Evolutionary conservation across 2,797 vertebrate genomes (phyloP), one percentile per base, ranked within the genome.

Genomic region (Acanthornis magna): DNA sequence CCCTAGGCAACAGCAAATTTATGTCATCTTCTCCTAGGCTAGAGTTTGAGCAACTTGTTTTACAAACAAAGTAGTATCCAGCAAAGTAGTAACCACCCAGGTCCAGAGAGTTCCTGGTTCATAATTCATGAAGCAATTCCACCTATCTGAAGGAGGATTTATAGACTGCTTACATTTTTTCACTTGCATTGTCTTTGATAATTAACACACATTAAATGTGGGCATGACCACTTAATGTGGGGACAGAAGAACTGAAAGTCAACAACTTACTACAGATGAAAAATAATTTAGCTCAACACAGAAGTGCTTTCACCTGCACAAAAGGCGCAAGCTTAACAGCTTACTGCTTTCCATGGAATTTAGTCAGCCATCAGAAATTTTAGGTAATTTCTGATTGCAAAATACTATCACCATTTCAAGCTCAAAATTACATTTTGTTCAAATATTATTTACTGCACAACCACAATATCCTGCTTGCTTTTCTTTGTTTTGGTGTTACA

Each of bases 31-130:
- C 85, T 95, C 85, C 77, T 65, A 77, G 72, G 73, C 47, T 76
- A 78, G 6, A 62, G 63, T 83, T 54, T 92, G 82, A 83, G 83
- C 60, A 85, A 77, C 66, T 66, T 3, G 8, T 72, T 95, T 91
- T 93, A 96, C 60, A 88, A 93, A 95, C 75, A 42, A 47, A 93
- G 58, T 34, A 95, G 85, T 45, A 84, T 80, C 34, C 65, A 88
- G 42, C 81, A 81, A 93, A 89, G 57, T 10, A 77, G 89, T 83
- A 97, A 96, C 54, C 77, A 93, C 88, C 51, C 58, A 78, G 50
- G 92, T 96, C 93, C 96, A 94, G 54, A 5, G 73, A 96, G 93
- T 95, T 97, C 95, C 94, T 95, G 86, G 88, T 77, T 51, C 9
- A 1, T 67, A 87, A 81, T 82, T 94, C 88, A 93, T 87, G 67